These are phyloP conservation scores for Pampusana beccarii DNA, from an alignment of 2,113 vertebrate genomes.

Conservation along the genomic window DNA sequence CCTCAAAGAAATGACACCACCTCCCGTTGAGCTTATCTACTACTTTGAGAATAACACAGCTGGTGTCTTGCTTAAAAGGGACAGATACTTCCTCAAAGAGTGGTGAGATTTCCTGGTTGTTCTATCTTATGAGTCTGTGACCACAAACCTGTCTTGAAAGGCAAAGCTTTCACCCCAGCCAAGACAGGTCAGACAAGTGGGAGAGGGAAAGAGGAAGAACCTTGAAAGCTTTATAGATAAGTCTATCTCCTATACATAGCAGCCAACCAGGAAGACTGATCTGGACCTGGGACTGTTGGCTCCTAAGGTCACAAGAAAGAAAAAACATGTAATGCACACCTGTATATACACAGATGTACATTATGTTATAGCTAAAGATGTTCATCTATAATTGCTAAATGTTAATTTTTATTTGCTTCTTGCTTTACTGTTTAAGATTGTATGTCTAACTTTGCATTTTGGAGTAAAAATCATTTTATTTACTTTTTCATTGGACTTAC, in stretches of 20 bases:
- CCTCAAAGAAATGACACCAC: neutral
- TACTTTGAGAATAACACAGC: neutral
- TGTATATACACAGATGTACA: neutral
- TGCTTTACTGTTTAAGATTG: neutral
- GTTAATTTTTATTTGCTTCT: neutral
- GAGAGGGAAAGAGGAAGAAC: neutral
- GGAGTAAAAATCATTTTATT: neutral
- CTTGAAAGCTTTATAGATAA: neutral
- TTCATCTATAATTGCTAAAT: neutral
- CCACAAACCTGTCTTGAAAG: neutral
- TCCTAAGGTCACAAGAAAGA: neutral
- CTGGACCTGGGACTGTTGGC: neutral
- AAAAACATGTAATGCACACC: neutral
- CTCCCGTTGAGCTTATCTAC: neutral
- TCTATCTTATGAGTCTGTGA: neutral
- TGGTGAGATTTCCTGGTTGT: neutral
- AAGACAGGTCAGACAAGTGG: neutral
- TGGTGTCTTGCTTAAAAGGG: neutral
- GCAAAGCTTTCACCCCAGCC: neutral
- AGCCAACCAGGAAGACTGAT: neutral
- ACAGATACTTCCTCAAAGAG: neutral
- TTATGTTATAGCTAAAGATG: neutral
- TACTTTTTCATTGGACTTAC: neutral
- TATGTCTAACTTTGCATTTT: neutral
- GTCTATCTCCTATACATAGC: neutral